A percentile compares a stretch with the other conserved stretches of the same genome.
phyloP scores from a whole-genome alignment of 1,140 invertebrate species.

The Drosophila suzukii region DNA sequence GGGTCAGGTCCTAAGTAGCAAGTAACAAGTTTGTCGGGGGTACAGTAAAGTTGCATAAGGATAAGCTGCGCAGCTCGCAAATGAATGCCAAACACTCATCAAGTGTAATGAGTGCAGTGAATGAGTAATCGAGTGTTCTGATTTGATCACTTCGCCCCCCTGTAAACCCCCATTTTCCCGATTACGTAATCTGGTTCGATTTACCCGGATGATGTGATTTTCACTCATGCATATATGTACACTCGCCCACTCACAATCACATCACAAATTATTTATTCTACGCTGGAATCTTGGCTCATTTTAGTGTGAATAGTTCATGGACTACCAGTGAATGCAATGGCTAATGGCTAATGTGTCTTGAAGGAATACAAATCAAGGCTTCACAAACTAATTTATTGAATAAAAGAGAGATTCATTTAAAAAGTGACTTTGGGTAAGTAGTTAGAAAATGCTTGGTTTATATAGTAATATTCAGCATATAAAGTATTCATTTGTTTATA shows the following conservation, averaged over 20 bases:
- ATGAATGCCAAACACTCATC: constrained; percentile 43
- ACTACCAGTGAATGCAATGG: constrained; percentile 9
- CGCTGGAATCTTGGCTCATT: no score
- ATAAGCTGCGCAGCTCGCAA: constrained; percentile 49
- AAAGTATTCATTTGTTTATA: no score
- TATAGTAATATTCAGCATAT: no score
- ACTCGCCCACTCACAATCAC: not conserved
- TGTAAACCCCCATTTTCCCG: no score
- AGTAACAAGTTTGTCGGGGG: constrained; percentile 1
- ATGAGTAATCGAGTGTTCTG: constrained; percentile 53
- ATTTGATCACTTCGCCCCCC: constrained; percentile 19
- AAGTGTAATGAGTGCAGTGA: constrained; percentile 45
- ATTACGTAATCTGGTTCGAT: constrained; percentile 15
- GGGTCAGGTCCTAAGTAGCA: constrained; percentile 4
- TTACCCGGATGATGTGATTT: not conserved
- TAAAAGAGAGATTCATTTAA: no score
- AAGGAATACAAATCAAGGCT: not conserved
- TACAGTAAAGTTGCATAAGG: constrained; percentile 14
- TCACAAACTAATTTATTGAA: no score
- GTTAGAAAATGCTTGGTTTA: no score
- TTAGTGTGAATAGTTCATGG: not conserved
- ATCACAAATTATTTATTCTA: not conserved
- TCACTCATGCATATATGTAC: not conserved
- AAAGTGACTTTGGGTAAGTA: no score
- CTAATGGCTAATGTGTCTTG: not conserved